Base-by-base conservation (phyloP, 2,797 vertebrate genomes). In the Iguana delicatissima region DNA sequence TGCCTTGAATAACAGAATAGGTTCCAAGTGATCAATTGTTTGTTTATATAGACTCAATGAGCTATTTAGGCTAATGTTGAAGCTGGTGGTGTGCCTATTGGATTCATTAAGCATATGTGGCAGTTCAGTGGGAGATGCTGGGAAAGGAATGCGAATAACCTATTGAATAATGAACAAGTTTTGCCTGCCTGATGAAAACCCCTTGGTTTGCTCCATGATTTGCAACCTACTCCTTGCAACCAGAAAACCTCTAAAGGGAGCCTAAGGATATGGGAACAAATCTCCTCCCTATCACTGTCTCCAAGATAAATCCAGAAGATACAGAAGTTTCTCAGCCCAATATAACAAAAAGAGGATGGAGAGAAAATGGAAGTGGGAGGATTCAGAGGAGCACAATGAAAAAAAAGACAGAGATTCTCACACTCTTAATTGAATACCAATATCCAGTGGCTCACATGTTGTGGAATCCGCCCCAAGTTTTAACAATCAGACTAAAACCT, bases 1-100 rank as follows among this genome's bases (percentile, higher is more conserved):
- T 89, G n/a, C 84, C 46, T 77, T 84, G 87, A 89, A 89, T 83
- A 96, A 95, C 24, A 64, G 73, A 73, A 85, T 22, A 38, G 76
- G 59, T 20, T 91, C 67, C 26, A 69, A 93, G 29, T 59, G 82
- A 89, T 92, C 38, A 72, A 2, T 86, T 92, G 7, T 91, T 93
- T 91, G 82, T 84, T 81, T 2, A 92, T 69, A 91, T 38, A 88
- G 89, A 55, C 74, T 91, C 87, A 92, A 35, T 79, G 0, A 92
- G 73, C 52, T 80, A 83, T 87, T 92, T 12, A 9, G 94, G 35
- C 1, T 91, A 89, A 84, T 42, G 12, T 6, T 0, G 1, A 88
- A 89, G 35, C 16, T 24, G 79, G 16, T 88, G 46, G 88, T 67
- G 80, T 69, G 81, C 84, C 1, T 16, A 0, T 0, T 1, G 0